Base-by-base conservation (phyloP, 2,888 invertebrate species). In the Steinernema scapterisci region DNA sequence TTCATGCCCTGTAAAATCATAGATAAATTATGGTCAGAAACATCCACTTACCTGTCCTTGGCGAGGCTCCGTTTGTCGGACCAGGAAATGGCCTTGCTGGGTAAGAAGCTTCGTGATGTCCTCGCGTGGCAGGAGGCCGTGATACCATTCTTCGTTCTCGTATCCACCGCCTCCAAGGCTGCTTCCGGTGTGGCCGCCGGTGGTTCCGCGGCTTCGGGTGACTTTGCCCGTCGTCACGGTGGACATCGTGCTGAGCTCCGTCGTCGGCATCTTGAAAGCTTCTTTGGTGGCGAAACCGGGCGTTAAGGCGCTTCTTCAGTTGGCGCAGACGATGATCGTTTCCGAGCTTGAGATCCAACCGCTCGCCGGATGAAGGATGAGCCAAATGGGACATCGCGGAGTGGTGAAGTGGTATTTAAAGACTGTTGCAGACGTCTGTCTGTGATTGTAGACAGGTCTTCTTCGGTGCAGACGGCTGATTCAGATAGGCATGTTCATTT, bases 91-190 rank as follows among this genome's bases (percentile, higher is more conserved):
- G 19, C 77, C 77, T 25, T 77, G 72, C 21, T 63, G 38, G 13
- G 46, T 46, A 23, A 77, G 63, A 1, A 76, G 73, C 63, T 73
- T 52, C 25, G 71, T 78, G 45, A 80, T 80, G 70, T 80, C 80
- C 43, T 79, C 79, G 52, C 80, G 76, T 1, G 80, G 80, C 44
- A 80, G 70, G 21, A 80, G 73, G 31, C 80, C 80, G 56, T 78
- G 78, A 71, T 78, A 80, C 80, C 80, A 80, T 52, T 80, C 80
- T 76, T 78, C 76, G 56, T 79, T 78, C 27, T 80, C 77, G 38
- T 79, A 63, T 6, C 63, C 63, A 7, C 63, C 63, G 63, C 63
- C 63, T 9, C 63, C 63, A 27, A 63, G 9, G 19, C 25, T 63
- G 31, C 63, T 63, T 6, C 63, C 38, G 38, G 16, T 63, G 63